phyloP scores from a whole-genome alignment of 2,888 invertebrate species.

The Volucella bombylans region DNA sequence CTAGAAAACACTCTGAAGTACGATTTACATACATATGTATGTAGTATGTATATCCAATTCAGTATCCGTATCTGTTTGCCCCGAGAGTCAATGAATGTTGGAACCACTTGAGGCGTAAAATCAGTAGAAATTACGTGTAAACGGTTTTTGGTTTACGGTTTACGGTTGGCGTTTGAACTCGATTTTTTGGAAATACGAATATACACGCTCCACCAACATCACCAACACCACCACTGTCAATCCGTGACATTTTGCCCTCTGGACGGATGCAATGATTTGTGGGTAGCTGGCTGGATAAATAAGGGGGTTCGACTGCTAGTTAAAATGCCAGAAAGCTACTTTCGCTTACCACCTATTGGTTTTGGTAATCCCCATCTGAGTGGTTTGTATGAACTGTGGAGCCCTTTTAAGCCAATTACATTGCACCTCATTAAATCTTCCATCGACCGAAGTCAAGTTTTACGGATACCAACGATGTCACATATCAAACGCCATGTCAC shows the following conservation, averaged over 20 bases:
- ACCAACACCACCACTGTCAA: neutral
- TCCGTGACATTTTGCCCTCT: slow-evolving; percentile 39
- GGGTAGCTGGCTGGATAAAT: neutral
- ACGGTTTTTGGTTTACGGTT: slow-evolving; percentile 61
- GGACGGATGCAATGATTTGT: slow-evolving; percentile 2
- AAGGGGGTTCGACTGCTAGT: neutral
- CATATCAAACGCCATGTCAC: slow-evolving; percentile 2
- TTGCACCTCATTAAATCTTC: slow-evolving; percentile 49
- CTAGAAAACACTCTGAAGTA: no score
- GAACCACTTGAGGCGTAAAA: slow-evolving; percentile 58
- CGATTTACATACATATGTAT: neutral
- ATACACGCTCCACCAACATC: no score
- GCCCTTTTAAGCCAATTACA: slow-evolving; percentile 42
- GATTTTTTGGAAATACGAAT: neutral
- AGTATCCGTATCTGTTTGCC: neutral
- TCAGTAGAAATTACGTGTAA: slow-evolving; percentile 64
- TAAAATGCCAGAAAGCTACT: neutral
- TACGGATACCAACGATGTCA: slow-evolving; percentile 33
- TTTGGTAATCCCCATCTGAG: slow-evolving; percentile 12
- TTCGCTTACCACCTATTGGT: neutral
- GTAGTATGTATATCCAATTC: neutral
- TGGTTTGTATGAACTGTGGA: slow-evolving; percentile 11
- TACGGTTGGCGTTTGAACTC: neutral
- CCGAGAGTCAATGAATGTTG: slow-evolving; percentile 19
- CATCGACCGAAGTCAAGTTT: slow-evolving; percentile 54